Base-by-base conservation (phyloP, 2,888 invertebrate genomes). In the Heliothis peltigera region DNA sequence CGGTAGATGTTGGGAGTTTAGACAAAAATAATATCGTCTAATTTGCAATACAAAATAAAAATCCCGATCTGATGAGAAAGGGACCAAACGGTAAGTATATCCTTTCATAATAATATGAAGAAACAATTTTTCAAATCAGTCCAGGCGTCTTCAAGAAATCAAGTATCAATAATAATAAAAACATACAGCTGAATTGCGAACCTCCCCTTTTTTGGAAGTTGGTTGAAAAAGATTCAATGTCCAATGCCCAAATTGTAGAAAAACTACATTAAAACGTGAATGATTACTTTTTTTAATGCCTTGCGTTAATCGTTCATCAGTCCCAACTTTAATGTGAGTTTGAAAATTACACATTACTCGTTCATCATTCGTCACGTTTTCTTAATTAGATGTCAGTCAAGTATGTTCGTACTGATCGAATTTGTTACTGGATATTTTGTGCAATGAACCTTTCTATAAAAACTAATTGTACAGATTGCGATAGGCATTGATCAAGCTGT, bases 341-440 rank as follows among this genome's bases (percentile, higher is more conserved):
- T 39, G 39, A 39, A 39, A 39, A 39, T 39, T 15, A 39, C 39
- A 39, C 15, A 35, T 15, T 35, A 35, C 35, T 35, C 35, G 35
- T 35, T 15, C 35, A 39, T 15, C 39, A 15, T 15, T 39, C 39
- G n/a, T 39, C n/a, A 39, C 39, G n/a, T 39, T 39, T 39, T 15
- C 39, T 39, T n/a, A n/a, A 39, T 39, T n/a, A 39, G 39, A 39
- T 39, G 39, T 39, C n/a, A 39, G 39, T 39, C n/a, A 10, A 39
- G 5, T n/a, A 32, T 32, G 32, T 32, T 32, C 32, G 10, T 32
- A 32, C 32, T 12, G 10, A 39, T 39, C n/a, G 39, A 4, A 39
- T 5, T 39, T 15, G 6, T n/a, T 4, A 15, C 35, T 15, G 12
- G 2, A 4, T 32, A 12, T 32, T 12, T 12, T 32, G 3, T n/a